A percentile compares a stretch with the other conserved stretches of the same genome.
Conservation (phyloP, 1,140 invertebrate genomes). For the Euglossa dilemma region DNA sequence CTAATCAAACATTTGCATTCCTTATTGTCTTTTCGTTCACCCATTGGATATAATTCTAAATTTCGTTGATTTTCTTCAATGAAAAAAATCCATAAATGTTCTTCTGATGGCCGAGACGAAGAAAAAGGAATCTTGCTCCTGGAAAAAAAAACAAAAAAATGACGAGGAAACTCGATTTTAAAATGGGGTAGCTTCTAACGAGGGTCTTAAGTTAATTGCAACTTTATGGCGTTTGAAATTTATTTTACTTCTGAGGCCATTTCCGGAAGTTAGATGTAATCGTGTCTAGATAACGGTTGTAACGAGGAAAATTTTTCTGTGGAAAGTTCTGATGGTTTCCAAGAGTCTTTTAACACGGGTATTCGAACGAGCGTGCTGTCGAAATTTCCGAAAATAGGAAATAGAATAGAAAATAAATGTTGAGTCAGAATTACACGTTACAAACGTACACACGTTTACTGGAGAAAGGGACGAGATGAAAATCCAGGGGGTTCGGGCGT, state of each 20-base stretch:
- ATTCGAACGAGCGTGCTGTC: too few species aligned
- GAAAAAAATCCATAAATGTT: neutral
- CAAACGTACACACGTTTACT: neutral
- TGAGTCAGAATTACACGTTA: neutral
- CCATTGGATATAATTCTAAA: too few species aligned
- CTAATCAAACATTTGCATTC: too few species aligned
- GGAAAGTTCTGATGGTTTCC: neutral
- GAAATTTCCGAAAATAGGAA: neutral
- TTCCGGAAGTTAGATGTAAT: neutral
- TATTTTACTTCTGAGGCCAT: neutral
- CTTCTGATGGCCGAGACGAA: neutral
- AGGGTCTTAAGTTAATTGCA: neutral
- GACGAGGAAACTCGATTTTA: neutral
- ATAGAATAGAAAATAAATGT: neutral
- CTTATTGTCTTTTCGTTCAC: too few species aligned
- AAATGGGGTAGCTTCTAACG: too few species aligned
- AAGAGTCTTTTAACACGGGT: too few species aligned
- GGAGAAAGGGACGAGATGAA: conserved; percentile 50
- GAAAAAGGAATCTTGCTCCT: too few species aligned
- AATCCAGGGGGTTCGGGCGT: conserved; percentile 71
- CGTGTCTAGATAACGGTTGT: too few species aligned
- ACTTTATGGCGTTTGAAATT: neutral
- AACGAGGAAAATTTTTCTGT: neutral
- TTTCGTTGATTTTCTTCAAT: too few species aligned
- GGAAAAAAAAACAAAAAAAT: too few species aligned